Conservation (phyloP, 2,113 vertebrate species). For the Otolemur garnettii region DNA sequence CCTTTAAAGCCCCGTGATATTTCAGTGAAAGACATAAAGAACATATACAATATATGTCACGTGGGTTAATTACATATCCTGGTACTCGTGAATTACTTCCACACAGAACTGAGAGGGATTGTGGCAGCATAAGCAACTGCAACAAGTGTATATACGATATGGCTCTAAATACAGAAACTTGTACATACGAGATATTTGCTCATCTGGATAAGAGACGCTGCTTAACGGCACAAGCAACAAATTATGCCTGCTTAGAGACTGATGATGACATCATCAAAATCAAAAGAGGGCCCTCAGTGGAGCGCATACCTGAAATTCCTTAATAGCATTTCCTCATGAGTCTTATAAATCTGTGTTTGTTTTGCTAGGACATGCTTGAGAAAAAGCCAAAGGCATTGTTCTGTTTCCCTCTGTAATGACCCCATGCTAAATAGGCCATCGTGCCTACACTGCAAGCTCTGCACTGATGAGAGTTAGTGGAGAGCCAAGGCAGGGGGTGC, state of each 20-base stretch:
- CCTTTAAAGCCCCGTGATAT: slow-evolving; percentile 27
- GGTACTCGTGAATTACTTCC: slow-evolving; percentile 39
- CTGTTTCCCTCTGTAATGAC: slow-evolving; percentile 74
- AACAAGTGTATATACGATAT: slow-evolving; percentile 39
- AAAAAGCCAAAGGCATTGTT: slow-evolving; percentile 71
- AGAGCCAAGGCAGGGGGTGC: slow-evolving; percentile 61
- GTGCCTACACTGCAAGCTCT: background rate
- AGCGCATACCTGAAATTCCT: slow-evolving; percentile 45
- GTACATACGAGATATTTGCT: background rate
- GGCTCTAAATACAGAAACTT: slow-evolving; percentile 25
- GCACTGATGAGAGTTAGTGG: slow-evolving; percentile 56
- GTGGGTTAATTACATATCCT: slow-evolving; percentile 51
- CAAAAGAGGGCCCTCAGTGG: background rate
- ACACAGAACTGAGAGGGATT: background rate
- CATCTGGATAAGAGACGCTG: background rate
- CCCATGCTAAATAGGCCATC: slow-evolving; percentile 67
- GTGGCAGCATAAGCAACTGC: background rate
- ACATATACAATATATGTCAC: slow-evolving; percentile 42
- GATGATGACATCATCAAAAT: background rate
- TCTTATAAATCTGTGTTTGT: slow-evolving; percentile 15
- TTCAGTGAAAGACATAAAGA: slow-evolving; percentile 57
- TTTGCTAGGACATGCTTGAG: background rate
- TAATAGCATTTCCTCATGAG: background rate
- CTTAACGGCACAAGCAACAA: slow-evolving; percentile 6
- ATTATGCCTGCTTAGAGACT: background rate